Conservation (phyloP, 2,797 vertebrate species). For the Notamacropus eugenii region DNA sequence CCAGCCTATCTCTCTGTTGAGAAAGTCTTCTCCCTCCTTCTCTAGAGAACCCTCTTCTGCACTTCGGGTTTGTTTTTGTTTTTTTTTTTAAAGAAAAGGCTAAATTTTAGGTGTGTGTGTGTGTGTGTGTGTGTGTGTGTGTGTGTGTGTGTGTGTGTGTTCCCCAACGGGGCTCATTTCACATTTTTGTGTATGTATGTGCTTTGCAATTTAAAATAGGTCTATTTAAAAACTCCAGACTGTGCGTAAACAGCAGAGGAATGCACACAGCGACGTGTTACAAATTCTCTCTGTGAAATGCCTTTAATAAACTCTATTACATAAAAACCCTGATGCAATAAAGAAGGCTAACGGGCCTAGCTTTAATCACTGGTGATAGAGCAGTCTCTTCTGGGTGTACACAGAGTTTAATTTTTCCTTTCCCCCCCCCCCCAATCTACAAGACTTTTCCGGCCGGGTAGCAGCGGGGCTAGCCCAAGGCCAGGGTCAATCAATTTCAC, state of each 20-base stretch:
- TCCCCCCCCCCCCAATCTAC: background rate
- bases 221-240: constrained; percentile 50
- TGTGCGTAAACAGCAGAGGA: constrained; percentile 59
- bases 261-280: constrained; percentile 69
- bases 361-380: background rate
- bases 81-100: constrained; percentile 32
- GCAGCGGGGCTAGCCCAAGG: background rate
- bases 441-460: background rate
- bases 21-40: background rate
- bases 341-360: background rate
- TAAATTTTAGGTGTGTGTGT: background rate
- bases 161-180: background rate
- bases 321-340: constrained; percentile 65
- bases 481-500: background rate
- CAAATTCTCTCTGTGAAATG: constrained; percentile 65
- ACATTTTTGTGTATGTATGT: background rate
- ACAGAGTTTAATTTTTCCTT: background rate
- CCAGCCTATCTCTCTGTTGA: background rate
- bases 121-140: no score
- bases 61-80: constrained; percentile 1
- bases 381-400: background rate
- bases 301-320: constrained; percentile 65
- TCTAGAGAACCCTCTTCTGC: background rate
- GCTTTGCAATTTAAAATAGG: background rate
- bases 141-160: background rate